These are phyloP conservation scores for Manis javanica DNA, from an alignment of 2,797 vertebrate genomes.

Conservation along the genomic window DNA sequence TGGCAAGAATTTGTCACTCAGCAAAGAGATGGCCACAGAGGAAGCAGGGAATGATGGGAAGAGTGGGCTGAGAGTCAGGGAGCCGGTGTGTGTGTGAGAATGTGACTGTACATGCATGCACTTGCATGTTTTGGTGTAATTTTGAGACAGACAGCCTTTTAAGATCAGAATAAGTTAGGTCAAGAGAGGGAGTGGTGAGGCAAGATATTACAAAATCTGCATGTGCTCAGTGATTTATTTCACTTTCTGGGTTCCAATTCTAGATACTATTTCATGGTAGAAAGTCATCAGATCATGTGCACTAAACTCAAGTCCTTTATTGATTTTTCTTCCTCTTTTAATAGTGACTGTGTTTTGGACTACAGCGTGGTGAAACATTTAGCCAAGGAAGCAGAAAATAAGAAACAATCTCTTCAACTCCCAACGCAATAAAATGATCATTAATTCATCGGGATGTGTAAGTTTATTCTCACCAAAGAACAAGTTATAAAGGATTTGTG, in stretches of 20 bases:
- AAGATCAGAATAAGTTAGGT: not conserved
- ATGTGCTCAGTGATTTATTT: not conserved
- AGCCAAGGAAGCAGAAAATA: constrained; percentile 59
- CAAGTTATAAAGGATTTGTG: not conserved
- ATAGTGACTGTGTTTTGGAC: not conserved
- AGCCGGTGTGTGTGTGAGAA: fast-evolving
- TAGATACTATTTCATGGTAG: constrained; percentile 54
- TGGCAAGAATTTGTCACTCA: not conserved
- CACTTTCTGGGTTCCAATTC: constrained; percentile 42
- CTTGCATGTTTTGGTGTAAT: not conserved
- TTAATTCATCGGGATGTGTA: not conserved
- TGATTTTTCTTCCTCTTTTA: constrained; percentile 49
- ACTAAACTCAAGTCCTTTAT: constrained; percentile 65
- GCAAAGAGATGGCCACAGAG: not conserved
- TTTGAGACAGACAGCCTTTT: not conserved
- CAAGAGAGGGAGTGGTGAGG: not conserved
- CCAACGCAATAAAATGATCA: constrained; percentile 40
- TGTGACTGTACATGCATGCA: fast-evolving
- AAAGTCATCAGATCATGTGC: constrained; percentile 59
- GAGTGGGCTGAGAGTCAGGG: not conserved
- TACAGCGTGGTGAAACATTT: not conserved
- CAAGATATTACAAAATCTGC: not conserved
- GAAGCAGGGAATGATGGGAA: not conserved
- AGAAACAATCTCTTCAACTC: constrained; percentile 20
- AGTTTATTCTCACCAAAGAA: not conserved